Evolutionary conservation across 2,888 invertebrate species (phyloP), one percentile per base, ranked within the genome.

Genomic region (Caenorhabditis zanzibari): DNA sequence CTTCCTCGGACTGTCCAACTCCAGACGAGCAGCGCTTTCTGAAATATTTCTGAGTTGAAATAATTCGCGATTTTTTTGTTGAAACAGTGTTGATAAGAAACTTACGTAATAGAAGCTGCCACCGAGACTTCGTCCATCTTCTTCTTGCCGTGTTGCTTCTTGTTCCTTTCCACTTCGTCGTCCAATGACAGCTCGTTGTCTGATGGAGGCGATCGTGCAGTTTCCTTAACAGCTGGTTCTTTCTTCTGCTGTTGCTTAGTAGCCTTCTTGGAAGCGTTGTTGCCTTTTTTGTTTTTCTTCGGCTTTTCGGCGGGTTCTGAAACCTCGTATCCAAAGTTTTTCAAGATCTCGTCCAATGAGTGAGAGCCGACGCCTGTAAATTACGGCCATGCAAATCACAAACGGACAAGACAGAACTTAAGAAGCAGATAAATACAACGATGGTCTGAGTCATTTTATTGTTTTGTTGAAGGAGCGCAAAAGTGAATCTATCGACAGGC

Each of bases 21-120:
- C 75, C 80, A 58, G 82, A 82, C 6, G 82, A 77, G 14, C 64
- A 68, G 12, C 80, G 74, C 16, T 83, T 83, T 24, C 83, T 83
- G 63, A 38, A 77, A 41, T 35, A 7, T n/a, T n/a, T n/a, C n/a
- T n/a, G n/a, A n/a, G n/a, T n/a, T n/a, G n/a, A n/a, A n/a, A n/a
- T n/a, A n/a, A n/a, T n/a, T n/a, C n/a, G n/a, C n/a, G n/a, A 32
- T 32, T 32, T 32, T 32, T 32, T 32, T 32, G 7, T 32, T 32
- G 19, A 47, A 2, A 19, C 2, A 47, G 47, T 5, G 4, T 44
- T 16, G 16, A 44, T 16, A 19, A 47, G 10, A 66, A 66, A 80
- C 80, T 35, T 47, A 81, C 81, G 81, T 66, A 28, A 82, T 54
- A 6, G 81, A 76, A 28, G 76, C 81, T 12, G 81, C 81, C 14